Base-by-base conservation (phyloP, 2,113 vertebrate genomes). In the Platycercus adscitus region DNA sequence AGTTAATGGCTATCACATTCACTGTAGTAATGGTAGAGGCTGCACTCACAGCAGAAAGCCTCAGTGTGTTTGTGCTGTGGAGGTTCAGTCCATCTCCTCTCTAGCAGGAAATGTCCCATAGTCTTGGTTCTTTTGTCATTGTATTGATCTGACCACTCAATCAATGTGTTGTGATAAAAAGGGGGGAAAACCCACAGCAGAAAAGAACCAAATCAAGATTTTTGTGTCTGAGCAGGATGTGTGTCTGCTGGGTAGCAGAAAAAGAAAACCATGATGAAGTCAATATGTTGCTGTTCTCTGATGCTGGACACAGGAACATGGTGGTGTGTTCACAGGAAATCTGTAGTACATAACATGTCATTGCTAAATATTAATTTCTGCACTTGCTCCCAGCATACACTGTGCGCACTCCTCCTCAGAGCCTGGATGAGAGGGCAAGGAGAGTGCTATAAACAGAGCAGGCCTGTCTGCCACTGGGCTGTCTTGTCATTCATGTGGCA, bases 1-100 rank as follows among this genome's bases (percentile, higher is more conserved):
- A 95, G 90, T 96, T 97, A 96, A 95, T 93, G 82, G 91, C 88
- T 76, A 95, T 95, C 93, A 89, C 7, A 1, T 92, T 92, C 91
- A 60, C 89, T 0, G 0, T 76, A 81, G 91, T 89, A 78, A 71
- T 70, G 50, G 55, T 18, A 79, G 93, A 83, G 58, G 76, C 81
- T 79, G 41, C 39, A 61, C 44, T 64, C 81, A 47, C 75, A 92
- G 93, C 78, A 58, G 68, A 71, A 84, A 78, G 39, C 35, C 39
- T 60, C 31, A 0, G 68, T 4, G 5, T 61, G 39, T 78, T 93
- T 93, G 65, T 66, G 24, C 49, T 70, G 58, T 63, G 69, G 73
- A 81, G 89, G 41, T 61, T 84, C 81, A 72, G 55, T 75, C 86
- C 65, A 37, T 37, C 61, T 88, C 46, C 63, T 37, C 1, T 2